Base-by-base conservation (phyloP, 1,140 invertebrate genomes). In the Drosophila oshimai region DNA sequence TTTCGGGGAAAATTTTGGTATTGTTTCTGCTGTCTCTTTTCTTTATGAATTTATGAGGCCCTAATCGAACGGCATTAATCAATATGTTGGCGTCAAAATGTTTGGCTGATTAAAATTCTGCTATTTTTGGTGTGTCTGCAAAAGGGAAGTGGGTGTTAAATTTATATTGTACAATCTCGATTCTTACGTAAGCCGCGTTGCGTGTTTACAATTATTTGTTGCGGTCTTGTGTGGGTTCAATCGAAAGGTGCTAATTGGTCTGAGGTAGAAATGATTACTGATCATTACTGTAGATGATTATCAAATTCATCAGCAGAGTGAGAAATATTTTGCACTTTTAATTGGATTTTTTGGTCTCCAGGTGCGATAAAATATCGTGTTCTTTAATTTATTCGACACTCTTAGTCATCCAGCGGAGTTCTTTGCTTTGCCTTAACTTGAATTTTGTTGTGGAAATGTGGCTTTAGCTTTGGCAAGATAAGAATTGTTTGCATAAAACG, bases 11-110 rank as follows among this genome's bases (percentile, higher is more conserved):
- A 53, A 39, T 44, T 34, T 36, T 31, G 18, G 58, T 17, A 31
- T 15, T 20, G 18, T 2, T 28, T 17, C 12, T 17, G 26, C 12
- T 17, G 26, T 13, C 60, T 29, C 36, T 20, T 2, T 46, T 37
- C 41, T 67, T 81, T 58, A 37, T 58, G 53, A 28, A 77, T 72
- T 72, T 64, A 60, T 62, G 50, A 42, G 33, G 49, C 74, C 37
- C 74, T 86, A 80, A 84, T 80, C 80, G 80, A 68, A 87, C 51
- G 57, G 54, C 53, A 80, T 76, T 80, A 86, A 86, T 86, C 80
- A 80, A 86, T 86, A 86, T 75, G 20, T 9, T 13, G 67, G 50
- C 77, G 68, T 58, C 73, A 57, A 83, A 75, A 58, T 46, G 67
- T 71, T 77, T 78, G 76, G 53, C 55, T 75, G 81, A 86, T 86